Evolutionary conservation across 53 echinoderm and acorn worm species (phyloP).

Genomic region (Henricia sp.): DNA sequence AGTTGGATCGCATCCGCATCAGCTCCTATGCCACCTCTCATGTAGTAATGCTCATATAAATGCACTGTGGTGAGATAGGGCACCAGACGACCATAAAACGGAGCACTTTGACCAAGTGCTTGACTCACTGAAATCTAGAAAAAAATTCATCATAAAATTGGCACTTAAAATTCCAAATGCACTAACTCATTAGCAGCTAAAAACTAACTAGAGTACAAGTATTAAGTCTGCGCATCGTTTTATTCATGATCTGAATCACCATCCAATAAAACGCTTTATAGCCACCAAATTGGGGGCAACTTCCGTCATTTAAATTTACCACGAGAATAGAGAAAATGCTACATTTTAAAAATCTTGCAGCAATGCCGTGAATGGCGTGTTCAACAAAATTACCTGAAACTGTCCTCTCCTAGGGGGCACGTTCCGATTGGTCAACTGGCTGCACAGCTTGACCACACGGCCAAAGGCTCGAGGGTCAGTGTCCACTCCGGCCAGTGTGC

Average conservation of each 20-base stretch:
- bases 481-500: conserved; percentile 65
- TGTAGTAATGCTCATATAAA: conserved; percentile 88
- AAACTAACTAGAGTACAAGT: no score
- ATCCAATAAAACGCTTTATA: no score
- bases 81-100: conserved; percentile 86
- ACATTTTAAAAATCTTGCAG: no score
- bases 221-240: no score
- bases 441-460: conserved; percentile 55
- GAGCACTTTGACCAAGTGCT: conserved; percentile 67
- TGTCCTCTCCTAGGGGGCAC: conserved; percentile 72
- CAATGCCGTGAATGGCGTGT: no score
- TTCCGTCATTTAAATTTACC: no score
- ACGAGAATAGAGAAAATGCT: no score
- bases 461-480: conserved; percentile 51
- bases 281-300: no score
- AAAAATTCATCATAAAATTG: background rate
- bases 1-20: conserved; percentile 78
- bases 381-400: conserved; percentile 67
- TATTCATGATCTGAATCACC: no score
- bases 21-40: conserved; percentile 76
- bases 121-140: conserved; percentile 72
- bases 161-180: no score
- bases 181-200: no score
- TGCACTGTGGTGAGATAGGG: conserved; percentile 81
- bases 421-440: conserved; percentile 56